Evolutionary conservation across 2,797 vertebrate species (phyloP).

Genomic region (Zenarchopterus dispar): DNA sequence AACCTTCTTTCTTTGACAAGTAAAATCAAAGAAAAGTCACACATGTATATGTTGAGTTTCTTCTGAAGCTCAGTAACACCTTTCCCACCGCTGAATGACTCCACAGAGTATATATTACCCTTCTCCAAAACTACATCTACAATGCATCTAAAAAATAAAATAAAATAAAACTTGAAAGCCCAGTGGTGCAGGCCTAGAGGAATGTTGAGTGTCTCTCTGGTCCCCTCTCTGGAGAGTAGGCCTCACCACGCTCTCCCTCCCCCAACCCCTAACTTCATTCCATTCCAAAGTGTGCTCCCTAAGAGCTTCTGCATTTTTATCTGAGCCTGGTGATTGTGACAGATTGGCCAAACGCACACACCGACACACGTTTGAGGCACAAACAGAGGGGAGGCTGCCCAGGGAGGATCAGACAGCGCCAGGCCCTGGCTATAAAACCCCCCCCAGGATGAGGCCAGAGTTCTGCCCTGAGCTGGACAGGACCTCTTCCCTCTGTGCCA

Average conservation of each 20-base stretch:
- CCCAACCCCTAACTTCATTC: conserved; percentile 63
- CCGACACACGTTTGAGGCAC: conserved; percentile 58
- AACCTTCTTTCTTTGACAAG: too few species aligned
- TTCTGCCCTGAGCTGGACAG: conserved; percentile 74
- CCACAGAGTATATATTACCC: too few species aligned
- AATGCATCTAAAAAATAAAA: not conserved
- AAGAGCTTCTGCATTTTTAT: conserved; percentile 80
- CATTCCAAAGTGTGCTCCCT: conserved; percentile 75
- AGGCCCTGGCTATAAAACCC: conserved; percentile 75
- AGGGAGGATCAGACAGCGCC: conserved; percentile 68
- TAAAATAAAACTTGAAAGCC: conserved; percentile 26
- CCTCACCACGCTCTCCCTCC: conserved; percentile 45
- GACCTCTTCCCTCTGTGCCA: conserved; percentile 62
- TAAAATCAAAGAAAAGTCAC: too few species aligned
- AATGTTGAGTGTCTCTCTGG: conserved; percentile 81
- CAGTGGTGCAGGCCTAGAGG: conserved; percentile 63
- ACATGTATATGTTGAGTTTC: too few species aligned
- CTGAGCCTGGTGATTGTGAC: conserved; percentile 81
- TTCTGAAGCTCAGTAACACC: too few species aligned
- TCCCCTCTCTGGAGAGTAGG: conserved; percentile 73
- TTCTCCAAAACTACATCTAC: too few species aligned
- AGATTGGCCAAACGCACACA: conserved; percentile 76
- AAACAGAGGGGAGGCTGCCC: conserved; percentile 48
- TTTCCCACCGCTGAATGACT: too few species aligned
- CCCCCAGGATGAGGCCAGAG: conserved; percentile 61